Percentiles rank a stretch among this genome's conserved stretches.
These are phyloP conservation scores for Dorcus hopei DNA, from an alignment of 2,888 invertebrate genomes.

Conservation along the genomic window DNA sequence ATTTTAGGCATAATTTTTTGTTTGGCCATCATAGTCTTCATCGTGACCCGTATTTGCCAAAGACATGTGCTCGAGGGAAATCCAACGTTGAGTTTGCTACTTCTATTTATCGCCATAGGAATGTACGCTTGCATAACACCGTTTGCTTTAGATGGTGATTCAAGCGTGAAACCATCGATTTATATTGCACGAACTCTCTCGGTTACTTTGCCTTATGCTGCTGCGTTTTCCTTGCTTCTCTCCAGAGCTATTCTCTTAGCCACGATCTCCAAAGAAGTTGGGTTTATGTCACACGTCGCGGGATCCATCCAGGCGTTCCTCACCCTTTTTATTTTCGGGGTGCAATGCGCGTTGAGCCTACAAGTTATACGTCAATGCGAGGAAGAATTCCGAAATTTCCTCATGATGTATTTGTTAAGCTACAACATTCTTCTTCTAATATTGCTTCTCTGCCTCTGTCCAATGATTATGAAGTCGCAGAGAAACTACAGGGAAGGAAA, in stretches of 20 bases:
- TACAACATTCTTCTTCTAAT: conserved; percentile 63
- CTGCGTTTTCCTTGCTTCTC: conserved; percentile 62
- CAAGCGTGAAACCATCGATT: conserved; percentile 39
- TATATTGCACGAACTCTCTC: conserved; percentile 59
- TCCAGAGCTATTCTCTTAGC: conserved; percentile 64
- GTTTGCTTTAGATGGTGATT: conserved; percentile 48
- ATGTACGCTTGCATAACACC: conserved; percentile 54
- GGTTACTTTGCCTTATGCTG: conserved; percentile 59
- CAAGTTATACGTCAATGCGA: conserved; percentile 51
- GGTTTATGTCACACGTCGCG: conserved; percentile 67
- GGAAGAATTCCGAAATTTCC: conserved; percentile 52
- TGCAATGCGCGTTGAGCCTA: conserved; percentile 57
- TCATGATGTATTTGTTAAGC: conserved; percentile 51
- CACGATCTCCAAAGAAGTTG: conserved; percentile 63
- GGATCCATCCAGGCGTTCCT: conserved; percentile 66
- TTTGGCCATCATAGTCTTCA: conserved; percentile 62
- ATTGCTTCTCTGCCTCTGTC: conserved; percentile 56
- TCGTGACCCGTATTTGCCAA: conserved; percentile 61
- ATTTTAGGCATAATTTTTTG: conserved; percentile 63
- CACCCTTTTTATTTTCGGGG: conserved; percentile 61
- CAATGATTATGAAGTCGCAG: conserved; percentile 61
- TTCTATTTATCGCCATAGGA: conserved; percentile 51
- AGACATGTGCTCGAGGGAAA: conserved; percentile 67
- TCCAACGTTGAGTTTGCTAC: conserved; percentile 54
- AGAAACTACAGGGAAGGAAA: conserved; percentile 68